A percentile compares a stretch with the other conserved stretches of the same genome.
These are phyloP conservation scores for Xenotilapia flavipinnis DNA, from an alignment of 2,113 vertebrate genomes.

Conservation along the genomic window DNA sequence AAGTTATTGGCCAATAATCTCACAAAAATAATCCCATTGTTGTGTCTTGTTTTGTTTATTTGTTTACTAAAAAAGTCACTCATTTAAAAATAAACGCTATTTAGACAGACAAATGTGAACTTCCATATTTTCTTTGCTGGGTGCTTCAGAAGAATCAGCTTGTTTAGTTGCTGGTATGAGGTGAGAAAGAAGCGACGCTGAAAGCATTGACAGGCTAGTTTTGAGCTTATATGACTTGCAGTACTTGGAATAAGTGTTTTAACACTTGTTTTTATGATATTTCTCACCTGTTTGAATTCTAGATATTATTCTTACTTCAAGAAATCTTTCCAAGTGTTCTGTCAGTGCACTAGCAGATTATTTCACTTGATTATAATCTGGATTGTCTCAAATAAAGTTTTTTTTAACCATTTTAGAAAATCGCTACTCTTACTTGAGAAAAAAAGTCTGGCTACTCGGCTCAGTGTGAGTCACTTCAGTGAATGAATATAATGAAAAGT, in stretches of 20 bases:
- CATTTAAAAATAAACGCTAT: accelerated
- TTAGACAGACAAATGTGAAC: neutral
- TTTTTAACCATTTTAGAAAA: neutral
- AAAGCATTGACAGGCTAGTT: neutral
- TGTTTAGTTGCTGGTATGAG: neutral
- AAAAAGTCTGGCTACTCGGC: neutral
- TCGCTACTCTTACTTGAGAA: accelerated
- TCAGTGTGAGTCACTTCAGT: neutral
- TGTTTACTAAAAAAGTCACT: neutral
- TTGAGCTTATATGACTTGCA: accelerated
- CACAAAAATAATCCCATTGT: neutral
- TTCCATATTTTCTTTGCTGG: neutral
- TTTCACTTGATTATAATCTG: neutral
- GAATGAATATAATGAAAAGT: neutral
- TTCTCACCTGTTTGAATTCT: neutral
- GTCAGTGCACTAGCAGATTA: neutral
- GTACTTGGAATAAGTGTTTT: neutral
- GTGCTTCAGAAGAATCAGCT: neutral
- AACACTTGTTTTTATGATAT: neutral
- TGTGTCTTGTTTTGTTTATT: neutral
- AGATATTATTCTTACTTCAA: neutral
- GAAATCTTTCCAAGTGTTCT: neutral
- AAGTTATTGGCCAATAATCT: accelerated
- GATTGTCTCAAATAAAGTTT: neutral
- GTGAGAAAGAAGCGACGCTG: too few species aligned